Percentiles rank a stretch among this genome's conserved stretches.
Evolutionary conservation across 2,888 invertebrate genomes (phyloP).

Genomic region (Netelia melanura): DNA sequence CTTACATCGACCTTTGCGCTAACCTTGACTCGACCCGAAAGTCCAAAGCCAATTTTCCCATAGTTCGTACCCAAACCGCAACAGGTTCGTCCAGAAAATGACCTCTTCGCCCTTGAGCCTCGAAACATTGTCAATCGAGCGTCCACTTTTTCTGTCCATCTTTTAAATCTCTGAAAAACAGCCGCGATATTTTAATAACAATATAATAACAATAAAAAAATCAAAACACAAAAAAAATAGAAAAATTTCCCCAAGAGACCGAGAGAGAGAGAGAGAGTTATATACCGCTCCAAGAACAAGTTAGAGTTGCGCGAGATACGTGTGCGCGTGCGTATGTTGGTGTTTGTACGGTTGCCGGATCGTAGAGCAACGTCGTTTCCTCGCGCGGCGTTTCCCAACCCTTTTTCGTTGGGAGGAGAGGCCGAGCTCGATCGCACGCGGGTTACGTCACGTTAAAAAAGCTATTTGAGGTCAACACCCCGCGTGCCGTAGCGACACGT

Average conservation of each 20-base stretch:
- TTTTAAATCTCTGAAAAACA: background rate
- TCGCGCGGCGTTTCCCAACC: constrained; percentile 80
- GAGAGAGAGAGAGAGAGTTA: background rate
- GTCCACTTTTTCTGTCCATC: too few relatives aligned
- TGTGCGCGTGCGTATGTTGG: constrained; percentile 16
- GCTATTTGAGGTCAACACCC: constrained; percentile 87
- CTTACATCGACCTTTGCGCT: too few relatives aligned
- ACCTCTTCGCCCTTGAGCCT: too few relatives aligned
- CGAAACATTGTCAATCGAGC: too few relatives aligned
- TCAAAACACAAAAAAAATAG: background rate
- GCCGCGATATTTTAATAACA: background rate
- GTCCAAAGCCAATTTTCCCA: too few relatives aligned
- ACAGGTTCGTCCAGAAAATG: too few relatives aligned
- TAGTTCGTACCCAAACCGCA: too few relatives aligned
- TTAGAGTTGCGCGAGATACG: background rate
- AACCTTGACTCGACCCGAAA: too few relatives aligned
- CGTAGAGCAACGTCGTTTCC: constrained; percentile 78
- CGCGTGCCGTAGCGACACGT: constrained; percentile 85
- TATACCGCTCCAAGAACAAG: constrained; percentile 5
- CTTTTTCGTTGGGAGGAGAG: constrained; percentile 74
- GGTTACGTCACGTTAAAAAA: constrained; percentile 83
- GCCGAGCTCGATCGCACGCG: constrained; percentile 47
- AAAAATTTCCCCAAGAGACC: background rate
- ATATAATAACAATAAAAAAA: constrained; percentile 1
- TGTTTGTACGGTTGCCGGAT: constrained; percentile 71